A percentile compares a stretch with the other conserved stretches of the same genome.
Conservation (phyloP, 2,797 vertebrate species). For the Spea hammondii region DNA sequence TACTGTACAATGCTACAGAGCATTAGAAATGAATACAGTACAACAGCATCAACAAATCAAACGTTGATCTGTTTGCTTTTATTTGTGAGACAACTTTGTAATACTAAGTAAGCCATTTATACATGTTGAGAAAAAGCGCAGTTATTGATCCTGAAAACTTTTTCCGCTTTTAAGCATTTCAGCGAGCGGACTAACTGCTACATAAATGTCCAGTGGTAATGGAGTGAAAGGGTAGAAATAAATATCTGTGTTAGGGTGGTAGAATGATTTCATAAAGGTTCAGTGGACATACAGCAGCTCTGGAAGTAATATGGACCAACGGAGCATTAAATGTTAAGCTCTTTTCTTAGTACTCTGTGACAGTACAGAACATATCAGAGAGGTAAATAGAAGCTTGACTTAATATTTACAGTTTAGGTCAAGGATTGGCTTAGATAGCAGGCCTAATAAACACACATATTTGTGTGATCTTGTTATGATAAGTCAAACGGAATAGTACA, state of each 20-base stretch:
- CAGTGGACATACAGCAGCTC: constrained; percentile 4
- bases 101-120: background rate
- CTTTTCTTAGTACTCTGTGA: background rate
- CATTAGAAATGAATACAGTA: no score
- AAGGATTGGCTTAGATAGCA: background rate
- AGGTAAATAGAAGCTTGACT: constrained; percentile 12
- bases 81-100: background rate
- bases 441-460: background rate
- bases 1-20: no score
- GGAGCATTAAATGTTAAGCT: constrained; percentile 31
- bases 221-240: background rate
- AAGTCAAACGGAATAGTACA: no score
- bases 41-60: no score
- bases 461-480: no score
- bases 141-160: constrained; percentile 8
- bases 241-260: background rate
- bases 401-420: background rate
- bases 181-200: background rate
- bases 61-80: no score
- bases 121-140: background rate
- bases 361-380: constrained; percentile 1
- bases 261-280: constrained; percentile 19
- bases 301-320: constrained; percentile 29
- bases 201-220: background rate
- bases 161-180: constrained; percentile 6